A percentile compares a stretch with the other conserved stretches of the same genome.
Evolutionary conservation across 2,113 vertebrate species (phyloP).

Genomic region (Oreotrochilus melanogaster): DNA sequence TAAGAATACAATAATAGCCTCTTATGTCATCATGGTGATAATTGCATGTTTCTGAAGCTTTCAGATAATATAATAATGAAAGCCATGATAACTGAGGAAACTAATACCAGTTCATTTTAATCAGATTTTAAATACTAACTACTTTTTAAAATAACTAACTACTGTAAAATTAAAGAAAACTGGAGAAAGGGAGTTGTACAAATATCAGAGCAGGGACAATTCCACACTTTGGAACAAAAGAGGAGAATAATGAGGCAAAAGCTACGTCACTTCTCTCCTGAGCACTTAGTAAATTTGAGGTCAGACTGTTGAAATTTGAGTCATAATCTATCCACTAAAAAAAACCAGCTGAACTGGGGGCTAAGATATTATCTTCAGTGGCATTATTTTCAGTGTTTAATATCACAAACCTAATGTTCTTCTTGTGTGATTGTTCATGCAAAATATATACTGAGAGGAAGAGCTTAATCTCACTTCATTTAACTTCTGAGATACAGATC

Average conservation of each 20-base stretch:
- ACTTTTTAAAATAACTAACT: not conserved
- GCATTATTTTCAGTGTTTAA: not conserved
- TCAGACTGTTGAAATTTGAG: not conserved
- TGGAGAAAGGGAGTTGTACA: not conserved
- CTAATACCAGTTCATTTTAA: not conserved
- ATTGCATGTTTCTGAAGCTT: not conserved
- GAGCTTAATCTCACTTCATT: not conserved
- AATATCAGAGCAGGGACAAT: not conserved
- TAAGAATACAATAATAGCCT: not conserved
- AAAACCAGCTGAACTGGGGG: not conserved
- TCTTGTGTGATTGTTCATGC: not conserved
- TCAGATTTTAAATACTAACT: not conserved
- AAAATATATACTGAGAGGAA: not conserved
- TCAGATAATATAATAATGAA: constrained; percentile 22
- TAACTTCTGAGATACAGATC: not conserved
- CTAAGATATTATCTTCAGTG: not conserved
- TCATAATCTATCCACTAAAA: not conserved
- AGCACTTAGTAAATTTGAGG: not conserved
- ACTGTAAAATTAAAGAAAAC: not conserved
- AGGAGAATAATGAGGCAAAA: not conserved
- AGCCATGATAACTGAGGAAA: not conserved
- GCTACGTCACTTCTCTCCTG: not conserved
- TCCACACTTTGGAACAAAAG: not conserved
- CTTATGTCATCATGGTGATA: not conserved
- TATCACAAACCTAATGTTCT: not conserved